These are phyloP conservation scores for Cervus canadensis DNA, from an alignment of 2,113 vertebrate species.

Conservation along the genomic window DNA sequence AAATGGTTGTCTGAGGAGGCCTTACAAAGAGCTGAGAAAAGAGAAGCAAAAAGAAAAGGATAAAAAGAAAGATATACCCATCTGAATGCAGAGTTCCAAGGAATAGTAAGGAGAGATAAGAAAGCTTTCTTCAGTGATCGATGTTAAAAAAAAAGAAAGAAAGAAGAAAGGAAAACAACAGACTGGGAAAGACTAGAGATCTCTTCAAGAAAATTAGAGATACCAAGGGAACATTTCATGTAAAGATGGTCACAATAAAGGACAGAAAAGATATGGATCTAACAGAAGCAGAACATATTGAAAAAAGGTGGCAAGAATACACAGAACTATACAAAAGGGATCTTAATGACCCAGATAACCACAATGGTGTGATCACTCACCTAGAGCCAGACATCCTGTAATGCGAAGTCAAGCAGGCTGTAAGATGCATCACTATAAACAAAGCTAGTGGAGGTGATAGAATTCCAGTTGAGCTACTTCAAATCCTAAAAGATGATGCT, in stretches of 20 bases:
- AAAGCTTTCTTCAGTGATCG: neutral
- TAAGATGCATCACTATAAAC: neutral
- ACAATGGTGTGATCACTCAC: neutral
- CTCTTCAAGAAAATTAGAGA: neutral
- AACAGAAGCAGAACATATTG: neutral
- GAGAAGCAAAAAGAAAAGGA: neutral
- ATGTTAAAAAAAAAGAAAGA: neutral
- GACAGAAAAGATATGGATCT: neutral
- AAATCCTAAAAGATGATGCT: neutral
- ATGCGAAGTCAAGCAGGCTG: fast-evolving
- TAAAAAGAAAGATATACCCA: neutral
- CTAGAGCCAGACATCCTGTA: neutral
- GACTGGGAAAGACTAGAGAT: neutral
- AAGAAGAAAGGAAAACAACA: neutral
- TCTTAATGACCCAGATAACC: neutral
- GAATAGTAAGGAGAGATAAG: neutral
- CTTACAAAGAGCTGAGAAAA: neutral
- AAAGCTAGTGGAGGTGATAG: neutral
- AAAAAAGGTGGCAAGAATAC: neutral
- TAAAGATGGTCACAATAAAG: neutral
- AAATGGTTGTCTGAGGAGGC: neutral
- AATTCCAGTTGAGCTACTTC: neutral
- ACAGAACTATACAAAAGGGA: neutral
- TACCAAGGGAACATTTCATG: neutral
- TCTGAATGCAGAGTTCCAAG: neutral